Conservation (phyloP, 1,140 invertebrate species). For the Aphelenchoides fujianensis region DNA sequence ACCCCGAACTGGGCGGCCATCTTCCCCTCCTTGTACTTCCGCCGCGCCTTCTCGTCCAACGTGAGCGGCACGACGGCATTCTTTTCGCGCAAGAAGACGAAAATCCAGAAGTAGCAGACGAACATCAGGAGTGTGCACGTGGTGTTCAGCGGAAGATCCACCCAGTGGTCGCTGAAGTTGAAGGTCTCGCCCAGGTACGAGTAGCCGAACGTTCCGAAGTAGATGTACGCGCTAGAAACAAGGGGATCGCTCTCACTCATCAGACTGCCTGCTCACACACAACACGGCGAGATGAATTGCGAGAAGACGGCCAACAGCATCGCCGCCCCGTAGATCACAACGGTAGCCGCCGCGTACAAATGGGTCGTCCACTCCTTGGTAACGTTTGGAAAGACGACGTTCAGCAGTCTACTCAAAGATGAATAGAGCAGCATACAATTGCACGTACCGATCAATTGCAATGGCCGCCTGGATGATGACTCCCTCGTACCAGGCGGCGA, state of each 20-base stretch:
- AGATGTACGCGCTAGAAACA: slow-evolving; percentile 9
- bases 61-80: background rate
- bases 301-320: background rate
- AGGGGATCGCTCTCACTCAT: background rate
- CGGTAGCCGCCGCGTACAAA: background rate
- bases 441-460: background rate
- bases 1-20: slow-evolving; percentile 7
- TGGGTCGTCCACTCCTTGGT: background rate
- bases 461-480: background rate
- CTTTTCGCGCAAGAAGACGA: background rate
- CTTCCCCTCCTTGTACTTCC: background rate
- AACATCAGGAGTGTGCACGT: background rate
- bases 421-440: background rate
- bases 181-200: slow-evolving; percentile 11
- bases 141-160: slow-evolving; percentile 6
- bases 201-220: slow-evolving; percentile 2
- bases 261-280: background rate
- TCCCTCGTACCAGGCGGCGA: background rate
- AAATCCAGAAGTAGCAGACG: slow-evolving; percentile 15
- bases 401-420: background rate
- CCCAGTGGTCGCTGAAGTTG: background rate
- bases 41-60: background rate
- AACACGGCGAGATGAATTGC: slow-evolving; percentile 10
- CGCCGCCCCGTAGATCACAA: background rate
- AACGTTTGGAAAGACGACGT: background rate